Conservation (phyloP, 2,888 invertebrate species). For the Lithophane socia region DNA sequence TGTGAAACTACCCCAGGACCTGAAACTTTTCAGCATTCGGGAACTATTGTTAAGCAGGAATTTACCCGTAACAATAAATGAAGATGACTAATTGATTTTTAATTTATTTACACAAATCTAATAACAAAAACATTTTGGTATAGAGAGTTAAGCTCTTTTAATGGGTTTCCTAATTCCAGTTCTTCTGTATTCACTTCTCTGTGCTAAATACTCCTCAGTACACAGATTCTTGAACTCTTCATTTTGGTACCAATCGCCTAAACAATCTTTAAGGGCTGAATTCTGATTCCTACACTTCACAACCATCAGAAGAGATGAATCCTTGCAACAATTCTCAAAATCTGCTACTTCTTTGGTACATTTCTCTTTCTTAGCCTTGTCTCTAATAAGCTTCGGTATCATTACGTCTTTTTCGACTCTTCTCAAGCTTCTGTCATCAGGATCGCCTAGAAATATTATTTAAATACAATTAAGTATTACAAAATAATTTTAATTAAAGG, state of each 20-base stretch:
- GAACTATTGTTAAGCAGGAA: slow-evolving; percentile 92
- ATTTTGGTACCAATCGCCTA: slow-evolving; percentile 94
- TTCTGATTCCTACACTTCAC: slow-evolving; percentile 94
- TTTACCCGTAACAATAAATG: slow-evolving; percentile 84
- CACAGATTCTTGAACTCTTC: slow-evolving; percentile 94
- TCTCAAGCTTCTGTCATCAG: slow-evolving; percentile 94
- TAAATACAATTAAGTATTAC: not conserved
- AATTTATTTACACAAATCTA: slow-evolving; percentile 76
- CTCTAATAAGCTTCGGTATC: slow-evolving; percentile 97
- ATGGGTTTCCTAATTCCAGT: slow-evolving; percentile 93
- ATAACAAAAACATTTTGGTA: slow-evolving; percentile 52
- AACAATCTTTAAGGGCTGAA: slow-evolving; percentile 92
- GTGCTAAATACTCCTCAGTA: slow-evolving; percentile 94
- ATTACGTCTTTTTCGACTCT: slow-evolving; percentile 97
- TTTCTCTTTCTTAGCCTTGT: slow-evolving; percentile 94
- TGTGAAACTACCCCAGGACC: slow-evolving; percentile 83
- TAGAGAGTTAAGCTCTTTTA: slow-evolving; percentile 79
- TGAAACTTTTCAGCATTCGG: slow-evolving; percentile 90
- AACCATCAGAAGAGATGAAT: slow-evolving; percentile 92
- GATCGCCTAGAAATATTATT: slow-evolving; percentile 92
- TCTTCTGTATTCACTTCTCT: slow-evolving; percentile 95
- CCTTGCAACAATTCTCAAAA: slow-evolving; percentile 94
- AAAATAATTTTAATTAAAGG: not conserved
- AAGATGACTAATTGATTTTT: slow-evolving; percentile 76
- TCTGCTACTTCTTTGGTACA: slow-evolving; percentile 94